Evolutionary conservation across 2,113 vertebrate species (phyloP), one percentile per base, ranked within the genome.

Genomic region (Eubucco bourcierii): DNA sequence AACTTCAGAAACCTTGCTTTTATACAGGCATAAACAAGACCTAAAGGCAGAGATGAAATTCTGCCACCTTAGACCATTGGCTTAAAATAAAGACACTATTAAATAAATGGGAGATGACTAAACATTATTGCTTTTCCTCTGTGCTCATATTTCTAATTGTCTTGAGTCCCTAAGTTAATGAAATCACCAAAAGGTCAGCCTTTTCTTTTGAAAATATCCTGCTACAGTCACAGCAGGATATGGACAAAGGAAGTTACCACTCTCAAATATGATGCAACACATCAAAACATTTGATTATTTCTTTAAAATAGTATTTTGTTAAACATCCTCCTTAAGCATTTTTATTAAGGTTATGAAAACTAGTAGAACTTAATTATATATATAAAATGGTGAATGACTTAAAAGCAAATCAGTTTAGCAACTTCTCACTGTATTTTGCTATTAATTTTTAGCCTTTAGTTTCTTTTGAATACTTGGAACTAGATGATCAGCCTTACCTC

Each of bases 131-230:
- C 55, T 93, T 94, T 95, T 95, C 33, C 59, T 87, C 65, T 87
- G 41, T 78, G 44, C 50, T 81, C 70, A 13, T 94, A 88, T 92
- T 95, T 95, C 71, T 96, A 96, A 95, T 91, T 83, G 91, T 90
- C 80, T 91, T 63, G n/a, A 20, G n/a, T 78, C 44, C 28, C 79
- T 85, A 91, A 91, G 75, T 90, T 90, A 95, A 91, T 87, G 93
- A 84, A 94, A 94, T 91, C 56, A 93, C 77, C 82, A 90, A 83
- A 95, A 95, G 75, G 90, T 95, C 87, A 93, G 41, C 0, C 33
- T 83, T 63, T 80, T 56, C 70, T 71, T 84, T 61, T 34, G 44
- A 80, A 92, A 92, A 88, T 50, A 71, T 85, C 81, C 52, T 80
- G 82, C 72, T 84, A 28, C 53, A 87, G 65, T 64, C 55, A 87